Conservation (phyloP, 2,888 invertebrate species). For the Tineola bisselliella region DNA sequence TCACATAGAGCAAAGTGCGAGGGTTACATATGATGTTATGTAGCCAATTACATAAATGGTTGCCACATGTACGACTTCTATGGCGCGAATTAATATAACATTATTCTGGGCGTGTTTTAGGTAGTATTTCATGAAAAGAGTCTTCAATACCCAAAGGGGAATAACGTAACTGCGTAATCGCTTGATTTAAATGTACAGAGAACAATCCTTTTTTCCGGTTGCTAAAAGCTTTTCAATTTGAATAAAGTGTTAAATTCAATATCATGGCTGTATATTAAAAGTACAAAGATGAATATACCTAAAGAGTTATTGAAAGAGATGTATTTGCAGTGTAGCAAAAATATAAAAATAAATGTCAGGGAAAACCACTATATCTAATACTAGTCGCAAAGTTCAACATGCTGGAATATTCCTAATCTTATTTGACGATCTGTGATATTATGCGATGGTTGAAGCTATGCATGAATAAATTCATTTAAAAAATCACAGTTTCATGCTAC, state of each 20-base stretch:
- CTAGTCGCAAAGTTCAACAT: not conserved
- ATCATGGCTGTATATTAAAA: too few relatives aligned
- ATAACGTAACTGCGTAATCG: not conserved
- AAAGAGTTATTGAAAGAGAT: too few relatives aligned
- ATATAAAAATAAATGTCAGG: too few relatives aligned
- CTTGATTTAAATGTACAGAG: not conserved
- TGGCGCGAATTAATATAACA: not conserved
- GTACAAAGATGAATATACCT: too few relatives aligned
- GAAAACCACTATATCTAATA: not conserved
- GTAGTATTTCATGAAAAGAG: not conserved
- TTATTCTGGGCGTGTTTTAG: not conserved
- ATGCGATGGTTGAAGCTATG: not conserved
- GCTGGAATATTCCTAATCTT: not conserved
- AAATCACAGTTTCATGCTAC: not conserved
- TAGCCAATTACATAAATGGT: slow-evolving; percentile 2
- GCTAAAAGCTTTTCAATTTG: not conserved
- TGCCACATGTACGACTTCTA: not conserved
- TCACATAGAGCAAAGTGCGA: not conserved
- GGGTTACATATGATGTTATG: not conserved
- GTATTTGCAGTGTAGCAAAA: too few relatives aligned
- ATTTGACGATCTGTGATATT: not conserved
- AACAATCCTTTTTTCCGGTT: not conserved
- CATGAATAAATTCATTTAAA: not conserved
- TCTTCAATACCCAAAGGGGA: not conserved
- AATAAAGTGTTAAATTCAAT: not conserved